These are phyloP conservation scores for Drosophila azteca DNA, from an alignment of 1,140 invertebrate species.

Conservation along the genomic window DNA sequence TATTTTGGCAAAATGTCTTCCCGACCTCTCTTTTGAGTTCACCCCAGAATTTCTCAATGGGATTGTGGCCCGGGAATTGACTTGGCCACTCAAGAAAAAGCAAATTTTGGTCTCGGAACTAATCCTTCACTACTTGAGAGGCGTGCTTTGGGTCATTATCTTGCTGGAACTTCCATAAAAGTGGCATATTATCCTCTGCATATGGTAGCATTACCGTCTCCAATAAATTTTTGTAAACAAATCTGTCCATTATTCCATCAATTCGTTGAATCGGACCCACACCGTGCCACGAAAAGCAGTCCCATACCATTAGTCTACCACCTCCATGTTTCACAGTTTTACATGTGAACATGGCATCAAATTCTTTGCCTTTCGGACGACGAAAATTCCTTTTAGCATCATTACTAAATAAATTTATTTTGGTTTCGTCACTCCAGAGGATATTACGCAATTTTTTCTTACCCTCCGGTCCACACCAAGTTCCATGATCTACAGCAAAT, in stretches of 20 bases:
- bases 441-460: no score
- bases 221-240: not conserved
- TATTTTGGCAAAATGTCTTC: not conserved
- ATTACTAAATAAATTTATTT: no score
- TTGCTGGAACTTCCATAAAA: conserved; percentile 2
- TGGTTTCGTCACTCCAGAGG: no score
- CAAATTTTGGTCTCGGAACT: conserved; percentile 10
- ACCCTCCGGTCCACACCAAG: no score
- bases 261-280: no score
- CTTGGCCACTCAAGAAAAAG: not conserved
- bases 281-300: no score
- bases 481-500: no score
- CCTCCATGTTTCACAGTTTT: no score
- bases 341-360: no score
- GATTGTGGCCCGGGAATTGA: not conserved
- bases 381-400: no score
- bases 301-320: no score
- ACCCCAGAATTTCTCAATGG: not conserved
- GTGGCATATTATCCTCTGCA: conserved; percentile 10
- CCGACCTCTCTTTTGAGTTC: not conserved
- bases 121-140: conserved; percentile 9
- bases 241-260: not conserved
- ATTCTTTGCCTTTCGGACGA: no score
- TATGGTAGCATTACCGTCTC: conserved; percentile 3
- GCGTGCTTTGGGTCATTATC: not conserved